phyloP scores from a whole-genome alignment of 2,888 invertebrate species.

The Gortyna flavago region DNA sequence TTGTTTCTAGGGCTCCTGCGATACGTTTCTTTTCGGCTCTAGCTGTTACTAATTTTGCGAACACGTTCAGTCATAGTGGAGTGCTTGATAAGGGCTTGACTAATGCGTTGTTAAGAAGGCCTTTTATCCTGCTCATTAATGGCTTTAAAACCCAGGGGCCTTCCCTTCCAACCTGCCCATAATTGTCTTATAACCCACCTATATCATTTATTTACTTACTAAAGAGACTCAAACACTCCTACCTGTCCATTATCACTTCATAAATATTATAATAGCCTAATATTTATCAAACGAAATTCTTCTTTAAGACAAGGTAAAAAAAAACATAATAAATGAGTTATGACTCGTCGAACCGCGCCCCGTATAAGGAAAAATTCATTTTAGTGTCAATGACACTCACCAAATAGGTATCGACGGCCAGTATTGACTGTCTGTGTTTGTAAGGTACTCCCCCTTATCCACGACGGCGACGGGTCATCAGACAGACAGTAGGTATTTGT shows the following conservation, averaged over 20 bases:
- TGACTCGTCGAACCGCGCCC: not conserved
- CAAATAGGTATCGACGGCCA: not conserved
- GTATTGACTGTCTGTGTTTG: constrained; percentile 48
- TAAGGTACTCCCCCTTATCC: constrained; percentile 40
- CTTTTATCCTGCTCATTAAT: not conserved
- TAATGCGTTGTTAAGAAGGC: not conserved
- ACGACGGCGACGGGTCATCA: constrained; percentile 4
- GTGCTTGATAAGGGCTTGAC: too few species aligned
- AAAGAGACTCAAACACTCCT: not conserved
- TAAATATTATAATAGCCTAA: not conserved
- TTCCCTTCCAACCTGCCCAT: not conserved
- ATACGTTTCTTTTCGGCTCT: too few species aligned
- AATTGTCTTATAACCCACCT: not conserved
- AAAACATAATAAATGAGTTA: constrained; percentile 1
- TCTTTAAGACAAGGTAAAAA: not conserved
- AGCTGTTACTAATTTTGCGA: too few species aligned
- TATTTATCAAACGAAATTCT: constrained; percentile 6
- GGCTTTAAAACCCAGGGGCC: not conserved
- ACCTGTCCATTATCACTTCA: not conserved
- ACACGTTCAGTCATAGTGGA: too few species aligned
- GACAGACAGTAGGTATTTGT: constrained; percentile 26
- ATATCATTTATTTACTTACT: not conserved
- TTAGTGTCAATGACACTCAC: constrained; percentile 41
- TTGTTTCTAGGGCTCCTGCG: too few species aligned
- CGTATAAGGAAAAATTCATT: constrained; percentile 49